phyloP scores from a whole-genome alignment of 1,140 invertebrate species.

The Hyphantria cunea region DNA sequence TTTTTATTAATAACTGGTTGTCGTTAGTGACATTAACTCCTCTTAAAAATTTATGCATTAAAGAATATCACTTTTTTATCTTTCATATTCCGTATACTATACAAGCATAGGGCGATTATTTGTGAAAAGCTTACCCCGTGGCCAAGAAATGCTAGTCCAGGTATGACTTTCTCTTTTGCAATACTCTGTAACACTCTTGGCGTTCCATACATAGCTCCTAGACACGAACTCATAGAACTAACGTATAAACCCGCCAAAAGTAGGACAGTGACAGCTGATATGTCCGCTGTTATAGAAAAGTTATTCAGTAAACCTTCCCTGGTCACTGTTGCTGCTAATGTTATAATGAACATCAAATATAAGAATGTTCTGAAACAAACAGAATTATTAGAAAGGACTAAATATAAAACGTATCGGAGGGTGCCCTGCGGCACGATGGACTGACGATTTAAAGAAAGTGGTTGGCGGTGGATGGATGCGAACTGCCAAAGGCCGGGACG shows the following conservation, averaged over 20 bases:
- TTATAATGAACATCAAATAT: constrained; percentile 94
- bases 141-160: constrained; percentile 91
- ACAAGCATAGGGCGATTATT: neutral
- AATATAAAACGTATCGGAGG: neutral
- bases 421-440: no score
- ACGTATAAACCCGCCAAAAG: constrained; percentile 96
- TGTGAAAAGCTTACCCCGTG: constrained; percentile 88
- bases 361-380: constrained; percentile 88
- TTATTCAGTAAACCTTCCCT: constrained; percentile 88
- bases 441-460: no score
- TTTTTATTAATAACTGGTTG: no score
- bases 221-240: constrained; percentile 96
- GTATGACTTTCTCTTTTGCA: constrained; percentile 97
- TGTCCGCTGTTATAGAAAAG: constrained; percentile 95
- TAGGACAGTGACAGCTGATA: constrained; percentile 90
- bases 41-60: no score
- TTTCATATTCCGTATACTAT: no score
- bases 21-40: no score
- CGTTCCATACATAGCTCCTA: constrained; percentile 97
- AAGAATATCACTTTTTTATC: no score
- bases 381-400: neutral
- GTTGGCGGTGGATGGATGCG: no score
- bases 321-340: constrained; percentile 93
- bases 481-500: no score
- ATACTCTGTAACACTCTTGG: constrained; percentile 97